phyloP scores from a whole-genome alignment of 1,140 invertebrate genomes.

The Galleria mellonella region DNA sequence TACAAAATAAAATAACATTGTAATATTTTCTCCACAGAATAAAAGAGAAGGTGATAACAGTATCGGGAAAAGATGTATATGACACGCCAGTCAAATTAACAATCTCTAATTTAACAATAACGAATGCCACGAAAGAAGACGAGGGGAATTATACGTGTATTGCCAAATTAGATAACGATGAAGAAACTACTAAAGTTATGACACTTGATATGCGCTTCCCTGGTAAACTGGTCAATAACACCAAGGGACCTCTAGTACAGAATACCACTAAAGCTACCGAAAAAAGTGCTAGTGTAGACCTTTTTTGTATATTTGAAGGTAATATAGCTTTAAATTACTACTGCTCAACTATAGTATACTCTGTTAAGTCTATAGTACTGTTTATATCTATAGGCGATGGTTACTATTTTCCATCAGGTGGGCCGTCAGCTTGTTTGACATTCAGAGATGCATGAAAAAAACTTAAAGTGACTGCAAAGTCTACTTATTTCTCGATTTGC shows the following conservation, averaged over 20 bases:
- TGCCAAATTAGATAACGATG: constrained; percentile 31
- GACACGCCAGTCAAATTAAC: constrained; percentile 36
- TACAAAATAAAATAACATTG: too few relatives aligned
- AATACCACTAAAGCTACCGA: constrained; percentile 38
- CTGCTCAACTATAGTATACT: too few relatives aligned
- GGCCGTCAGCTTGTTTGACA: too few relatives aligned
- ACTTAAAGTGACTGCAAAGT: too few relatives aligned
- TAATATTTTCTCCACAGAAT: constrained; percentile 19
- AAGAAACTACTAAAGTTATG: constrained; percentile 13
- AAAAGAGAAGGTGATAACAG: constrained; percentile 25
- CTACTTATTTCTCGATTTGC: too few relatives aligned
- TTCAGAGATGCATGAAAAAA: too few relatives aligned
- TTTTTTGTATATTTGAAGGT: constrained; percentile 65
- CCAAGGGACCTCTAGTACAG: constrained; percentile 29
- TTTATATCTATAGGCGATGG: too few relatives aligned
- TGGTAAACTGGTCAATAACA: constrained; percentile 33
- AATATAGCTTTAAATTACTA: constrained; percentile 5
- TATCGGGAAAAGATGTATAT: constrained; percentile 30
- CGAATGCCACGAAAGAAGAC: constrained; percentile 67
- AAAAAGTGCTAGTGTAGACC: constrained; percentile 9
- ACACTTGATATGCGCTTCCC: constrained; percentile 45
- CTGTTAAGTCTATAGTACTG: too few relatives aligned
- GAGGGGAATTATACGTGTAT: constrained; percentile 75
- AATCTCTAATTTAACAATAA: constrained; percentile 59
- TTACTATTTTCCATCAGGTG: too few relatives aligned